Conservation (phyloP, 2,888 invertebrate genomes). For the Lamellibrachia satsuma region DNA sequence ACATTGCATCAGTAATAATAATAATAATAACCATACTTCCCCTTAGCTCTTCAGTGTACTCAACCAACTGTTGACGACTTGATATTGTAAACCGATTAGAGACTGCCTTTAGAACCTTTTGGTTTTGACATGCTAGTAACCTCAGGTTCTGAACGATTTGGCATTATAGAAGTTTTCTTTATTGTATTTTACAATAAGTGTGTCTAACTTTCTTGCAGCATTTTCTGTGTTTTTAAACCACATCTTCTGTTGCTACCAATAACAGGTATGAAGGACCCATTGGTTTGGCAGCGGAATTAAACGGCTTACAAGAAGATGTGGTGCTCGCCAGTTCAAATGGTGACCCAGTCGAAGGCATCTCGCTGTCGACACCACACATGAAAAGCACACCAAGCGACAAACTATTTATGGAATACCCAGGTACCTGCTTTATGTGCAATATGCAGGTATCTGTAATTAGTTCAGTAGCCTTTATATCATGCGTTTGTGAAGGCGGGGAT, state of each 20-base stretch:
- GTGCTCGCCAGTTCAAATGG: background rate
- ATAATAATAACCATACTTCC: too few relatives aligned
- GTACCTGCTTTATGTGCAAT: background rate
- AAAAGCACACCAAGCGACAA: background rate
- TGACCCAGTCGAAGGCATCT: background rate
- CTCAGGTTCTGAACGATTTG: background rate
- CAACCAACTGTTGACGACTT: background rate
- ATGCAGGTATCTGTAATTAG: too few relatives aligned
- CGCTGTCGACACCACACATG: background rate
- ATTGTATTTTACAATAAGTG: background rate
- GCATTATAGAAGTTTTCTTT: background rate
- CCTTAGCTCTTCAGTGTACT: too few relatives aligned
- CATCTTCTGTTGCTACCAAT: background rate
- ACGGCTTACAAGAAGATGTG: background rate
- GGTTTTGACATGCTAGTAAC: background rate
- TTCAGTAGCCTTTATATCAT: too few relatives aligned
- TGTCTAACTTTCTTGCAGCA: background rate
- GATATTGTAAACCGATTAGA: background rate
- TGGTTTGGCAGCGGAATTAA: conserved; percentile 4
- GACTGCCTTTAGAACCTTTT: background rate
- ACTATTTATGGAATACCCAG: background rate
- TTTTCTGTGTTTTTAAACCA: background rate
- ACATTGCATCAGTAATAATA: background rate
- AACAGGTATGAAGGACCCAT: background rate
- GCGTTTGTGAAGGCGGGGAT: too few relatives aligned